Percentiles rank a stretch among this genome's conserved stretches.
Conservation (phyloP, 2,888 invertebrate genomes). For the Serripes groenlandicus region DNA sequence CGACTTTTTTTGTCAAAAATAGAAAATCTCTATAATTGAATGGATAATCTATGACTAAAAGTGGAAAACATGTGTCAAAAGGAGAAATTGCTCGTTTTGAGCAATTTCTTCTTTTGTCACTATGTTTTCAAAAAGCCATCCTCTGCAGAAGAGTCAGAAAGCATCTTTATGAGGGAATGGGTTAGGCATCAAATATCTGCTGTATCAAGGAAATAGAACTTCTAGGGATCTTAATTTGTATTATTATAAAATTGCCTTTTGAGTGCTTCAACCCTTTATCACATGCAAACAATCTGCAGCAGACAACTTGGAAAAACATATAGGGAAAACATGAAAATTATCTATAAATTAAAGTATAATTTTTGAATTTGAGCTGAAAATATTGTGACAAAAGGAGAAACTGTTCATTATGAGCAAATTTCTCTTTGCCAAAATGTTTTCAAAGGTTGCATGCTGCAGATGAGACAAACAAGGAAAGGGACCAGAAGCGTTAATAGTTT, state of each 20-base stretch:
- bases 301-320: neutral
- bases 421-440: neutral
- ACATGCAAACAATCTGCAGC: too few species aligned
- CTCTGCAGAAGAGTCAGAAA: neutral
- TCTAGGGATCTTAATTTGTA: too few species aligned
- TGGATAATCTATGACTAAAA: neutral
- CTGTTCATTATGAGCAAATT: neutral
- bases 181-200: too few species aligned
- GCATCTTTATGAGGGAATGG: too few species aligned
- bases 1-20: too few species aligned
- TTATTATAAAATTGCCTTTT: too few species aligned
- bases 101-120: constrained; percentile 1
- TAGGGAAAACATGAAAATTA: neutral
- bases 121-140: neutral
- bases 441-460: neutral
- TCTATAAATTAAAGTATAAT: too few species aligned
- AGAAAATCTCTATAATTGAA: neutral
- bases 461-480: too few species aligned
- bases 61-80: neutral
- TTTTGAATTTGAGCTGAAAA: too few species aligned
- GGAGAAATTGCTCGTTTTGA: constrained; percentile 1
- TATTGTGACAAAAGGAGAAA: neutral
- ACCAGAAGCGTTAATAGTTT: too few species aligned
- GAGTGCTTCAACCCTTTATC: too few species aligned
- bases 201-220: too few species aligned